Evolutionary conservation across 2,113 vertebrate genomes (phyloP), one percentile per base, ranked within the genome.

Genomic region (Regulus satrapa): DNA sequence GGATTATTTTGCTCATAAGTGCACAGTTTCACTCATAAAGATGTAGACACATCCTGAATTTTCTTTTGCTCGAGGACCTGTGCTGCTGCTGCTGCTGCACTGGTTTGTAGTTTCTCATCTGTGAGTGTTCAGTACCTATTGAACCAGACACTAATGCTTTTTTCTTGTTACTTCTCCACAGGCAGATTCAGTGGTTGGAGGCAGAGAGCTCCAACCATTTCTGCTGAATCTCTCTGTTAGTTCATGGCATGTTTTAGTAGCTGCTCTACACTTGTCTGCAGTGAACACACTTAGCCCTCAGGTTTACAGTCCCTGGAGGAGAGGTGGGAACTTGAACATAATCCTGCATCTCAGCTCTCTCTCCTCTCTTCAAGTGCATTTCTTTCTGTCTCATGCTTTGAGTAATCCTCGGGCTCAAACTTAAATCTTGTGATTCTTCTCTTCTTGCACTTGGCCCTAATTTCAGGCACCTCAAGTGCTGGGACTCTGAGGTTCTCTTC

Each of bases 101-200:
- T 7, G 2, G 13, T 84, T 54, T 62, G 38, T 62, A 71, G 29
- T 51, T 80, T 66, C 63, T 76, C 29, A 13, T 61, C 72, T 85
- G 59, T 54, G 46, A 16, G 24, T 69, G 45, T 79, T 93, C 71
- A 58, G 32, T 29, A 73, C 34, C 19, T 76, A 10, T 25, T 62
- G 74, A 86, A n/a, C 9, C 21, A 84, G 71, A 21, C 63, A 51
- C 76, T 94, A 74, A 94, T 69, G 26, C 19, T 56, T 81, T 81
- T 91, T 71, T 89, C 56, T 72, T 82, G 71, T 85, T 88, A 54
- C 75, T 75, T 88, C 67, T 85, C 31, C 62, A 20, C 79, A 80
- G 91, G 59, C 92, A 95, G 68, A 76, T 90, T 88, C 58, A 90
- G 75, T 88, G 79, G 18, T 58, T 88, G 85, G 63, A 92, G 67